A percentile compares a stretch with the other conserved stretches of the same genome.
These are phyloP conservation scores for Pimpla rufipes DNA, from an alignment of 2,888 invertebrate genomes.

Conservation along the genomic window DNA sequence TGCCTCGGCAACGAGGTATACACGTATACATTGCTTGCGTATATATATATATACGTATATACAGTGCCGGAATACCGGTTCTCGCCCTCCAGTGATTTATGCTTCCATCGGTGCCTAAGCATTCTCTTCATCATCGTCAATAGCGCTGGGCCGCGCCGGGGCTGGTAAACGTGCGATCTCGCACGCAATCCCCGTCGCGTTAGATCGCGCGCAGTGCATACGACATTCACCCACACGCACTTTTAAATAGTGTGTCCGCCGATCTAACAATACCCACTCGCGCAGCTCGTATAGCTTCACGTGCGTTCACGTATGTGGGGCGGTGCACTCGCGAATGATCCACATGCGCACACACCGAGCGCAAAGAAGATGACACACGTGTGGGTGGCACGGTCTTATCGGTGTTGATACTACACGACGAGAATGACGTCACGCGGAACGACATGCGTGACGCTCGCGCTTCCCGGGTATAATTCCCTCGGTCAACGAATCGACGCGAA, in stretches of 20 bases:
- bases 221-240: not conserved
- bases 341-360: not conserved
- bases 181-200: conserved; percentile 74
- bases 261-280: not conserved
- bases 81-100: conserved; percentile 15
- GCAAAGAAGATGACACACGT: conserved; percentile 26
- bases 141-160: conserved; percentile 12
- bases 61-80: conserved; percentile 20
- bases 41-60: not conserved
- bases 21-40: not conserved
- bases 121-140: conserved; percentile 45
- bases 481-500: conserved; percentile 9
- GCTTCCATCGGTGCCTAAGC: conserved; percentile 18
- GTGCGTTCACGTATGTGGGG: too few relatives aligned
- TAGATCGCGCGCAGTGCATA: not conserved
- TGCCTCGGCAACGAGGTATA: not conserved
- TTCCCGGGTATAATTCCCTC: conserved; percentile 3
- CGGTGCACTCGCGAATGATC: conserved; percentile 32
- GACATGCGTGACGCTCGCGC: conserved; percentile 31
- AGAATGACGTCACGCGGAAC: conserved; percentile 31
- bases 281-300: not conserved
- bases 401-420: conserved; percentile 17
- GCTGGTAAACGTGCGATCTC: conserved; percentile 78
- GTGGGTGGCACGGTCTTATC: conserved; percentile 30
- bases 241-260: not conserved